These are phyloP conservation scores for Synergus umbraculus DNA, from an alignment of 2,888 invertebrate genomes.

Conservation along the genomic window DNA sequence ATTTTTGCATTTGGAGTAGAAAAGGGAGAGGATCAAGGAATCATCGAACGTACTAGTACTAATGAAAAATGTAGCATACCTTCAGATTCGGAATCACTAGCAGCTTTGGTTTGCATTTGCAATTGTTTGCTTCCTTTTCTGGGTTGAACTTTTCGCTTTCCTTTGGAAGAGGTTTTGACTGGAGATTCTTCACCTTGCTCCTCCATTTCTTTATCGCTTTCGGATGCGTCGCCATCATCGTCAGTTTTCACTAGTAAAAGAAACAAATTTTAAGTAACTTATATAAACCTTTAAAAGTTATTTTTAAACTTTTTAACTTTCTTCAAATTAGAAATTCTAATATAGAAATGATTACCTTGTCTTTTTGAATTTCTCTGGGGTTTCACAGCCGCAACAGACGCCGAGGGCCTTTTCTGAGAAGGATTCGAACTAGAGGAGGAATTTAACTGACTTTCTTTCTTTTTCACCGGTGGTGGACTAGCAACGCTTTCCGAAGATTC, in stretches of 20 bases:
- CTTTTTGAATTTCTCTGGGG: slow-evolving; percentile 72
- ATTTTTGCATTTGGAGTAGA: not conserved
- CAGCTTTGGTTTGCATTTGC: slow-evolving; percentile 76
- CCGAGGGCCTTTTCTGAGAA: slow-evolving; percentile 69
- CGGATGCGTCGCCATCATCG: slow-evolving; percentile 73
- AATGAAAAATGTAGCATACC: slow-evolving; percentile 66
- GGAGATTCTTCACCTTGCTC: slow-evolving; percentile 62
- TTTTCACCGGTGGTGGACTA: slow-evolving; percentile 75
- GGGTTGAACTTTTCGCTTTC: slow-evolving; percentile 70
- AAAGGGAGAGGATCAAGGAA: slow-evolving; percentile 9
- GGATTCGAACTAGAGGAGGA: slow-evolving; percentile 56
- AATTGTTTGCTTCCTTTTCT: slow-evolving; percentile 72
- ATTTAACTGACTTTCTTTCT: slow-evolving; percentile 69
- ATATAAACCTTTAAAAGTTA: not conserved
- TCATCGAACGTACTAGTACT: not conserved
- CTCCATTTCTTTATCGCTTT: slow-evolving; percentile 73
- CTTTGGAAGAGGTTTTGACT: slow-evolving; percentile 65
- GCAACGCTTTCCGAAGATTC: slow-evolving; percentile 82
- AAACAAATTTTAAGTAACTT: not conserved
- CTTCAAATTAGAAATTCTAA: not conserved
- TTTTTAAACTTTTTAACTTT: not conserved
- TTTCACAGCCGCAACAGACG: slow-evolving; percentile 71
- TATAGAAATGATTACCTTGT: slow-evolving; percentile 61
- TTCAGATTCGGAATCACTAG: slow-evolving; percentile 85
- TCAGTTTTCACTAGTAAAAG: slow-evolving; percentile 65